Base-by-base conservation (phyloP, 1,140 invertebrate genomes). In the Rhagoletis pomonella region DNA sequence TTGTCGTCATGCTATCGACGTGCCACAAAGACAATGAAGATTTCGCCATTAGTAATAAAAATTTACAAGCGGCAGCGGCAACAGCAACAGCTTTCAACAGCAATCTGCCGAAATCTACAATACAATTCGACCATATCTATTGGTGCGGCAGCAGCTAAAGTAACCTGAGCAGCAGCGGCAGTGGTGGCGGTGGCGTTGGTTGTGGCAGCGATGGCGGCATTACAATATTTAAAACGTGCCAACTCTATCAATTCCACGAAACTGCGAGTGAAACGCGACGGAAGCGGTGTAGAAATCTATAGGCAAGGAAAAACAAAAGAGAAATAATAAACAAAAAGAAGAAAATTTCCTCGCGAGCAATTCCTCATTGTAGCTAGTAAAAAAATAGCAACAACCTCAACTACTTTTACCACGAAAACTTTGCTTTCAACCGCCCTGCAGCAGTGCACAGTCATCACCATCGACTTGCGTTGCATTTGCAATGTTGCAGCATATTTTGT, bases 61-160 rank as follows among this genome's bases (percentile, higher is more conserved):
- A 50, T 81, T 81, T 81, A 81, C 73, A 81, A 29, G 47, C 47
- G 19, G 50, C 73, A 55, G 73, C 73, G n/a, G 17, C 69, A 77
- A 77, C 47, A 81, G n/a, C 73, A 55, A 81, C 47, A 55, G 6
- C 73, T 55, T 73, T 73, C 67, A 73, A 55, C 73, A 81, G n/a
- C 47, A 81, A 81, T 81, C 73, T 81, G 73, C 73, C 73, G 73
- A 81, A 81, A 81, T 81, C 73, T 58, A 81, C 73, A 81, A 81
- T 81, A 58, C 73, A 81, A 81, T 81, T 81, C 73, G 73, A 81
- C 47, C 47, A 81, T 81, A 81, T 81, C 73, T 81, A 81, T 81
- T 81, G n/a, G 73, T 29, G 69, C 73, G 47, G n/a, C 69, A 12
- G 69, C 39, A 42, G 42, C 69, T 29, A 29, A 29, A 29, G 29